Evolutionary conservation across 2,888 invertebrate species (phyloP), one percentile per base, ranked within the genome.

Genomic region (Cotesia congregata): DNA sequence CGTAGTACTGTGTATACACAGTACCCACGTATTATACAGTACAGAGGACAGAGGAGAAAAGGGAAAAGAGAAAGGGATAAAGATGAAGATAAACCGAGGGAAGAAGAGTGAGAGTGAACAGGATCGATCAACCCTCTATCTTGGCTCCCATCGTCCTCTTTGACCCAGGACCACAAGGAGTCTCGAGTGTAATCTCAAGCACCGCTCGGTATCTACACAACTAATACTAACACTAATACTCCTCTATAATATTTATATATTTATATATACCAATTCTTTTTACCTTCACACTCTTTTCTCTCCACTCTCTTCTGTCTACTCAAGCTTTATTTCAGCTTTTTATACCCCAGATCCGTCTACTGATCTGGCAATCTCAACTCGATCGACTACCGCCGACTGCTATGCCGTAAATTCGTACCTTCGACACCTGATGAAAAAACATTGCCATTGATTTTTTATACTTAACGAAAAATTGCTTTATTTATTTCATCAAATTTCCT

Each of bases 111-210:
- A 67, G 59, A 20, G 60, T 60, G 61, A 20, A 12, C 30, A 65
- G 50, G 50, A 50, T 50, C 50, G 50, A 50, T 50, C 50, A 50
- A 65, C 50, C 60, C 71, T 71, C 78, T 69, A 50, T 70, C 50
- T 64, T 67, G 68, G 75, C 69, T 71, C 65, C 79, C 77, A 77
- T 79, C 61, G 73, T 76, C 74, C 70, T 67, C 75, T 77, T 79
- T 78, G 79, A 80, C 75, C 75, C 77, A 74, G 75, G 74, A 78
- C 72, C 74, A 69, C 75, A 75, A 78, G 72, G 77, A 71, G 77
- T 70, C 61, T 75, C 61, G 69, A 50, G 50, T 50, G 50, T 50
- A 50, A 50, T 50, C 50, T 50, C 50, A 50, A 50, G 50, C 50
- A 50, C 50, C 12, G 50, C 12, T 50, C 50, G 50, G 9, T 50